Evolutionary conservation across 2,888 invertebrate species (phyloP).

Genomic region (Synergus itoensis): DNA sequence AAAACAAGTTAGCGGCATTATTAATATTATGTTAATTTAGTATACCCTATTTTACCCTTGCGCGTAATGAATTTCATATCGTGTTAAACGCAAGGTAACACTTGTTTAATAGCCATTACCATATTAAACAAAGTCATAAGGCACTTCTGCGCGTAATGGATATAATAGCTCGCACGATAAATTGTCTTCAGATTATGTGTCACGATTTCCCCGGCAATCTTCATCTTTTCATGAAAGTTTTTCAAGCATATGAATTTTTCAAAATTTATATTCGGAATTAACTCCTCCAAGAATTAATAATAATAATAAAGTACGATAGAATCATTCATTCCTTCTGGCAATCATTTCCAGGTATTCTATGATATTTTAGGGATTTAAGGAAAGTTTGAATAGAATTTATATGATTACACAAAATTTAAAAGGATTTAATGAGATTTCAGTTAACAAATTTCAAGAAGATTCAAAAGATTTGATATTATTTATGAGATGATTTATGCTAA

Average conservation of each 20-base stretch:
- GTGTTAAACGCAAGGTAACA: conserved; percentile 18
- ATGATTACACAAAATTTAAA: too few relatives aligned
- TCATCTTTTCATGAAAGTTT: neutral
- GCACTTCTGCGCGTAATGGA: neutral
- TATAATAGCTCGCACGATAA: neutral
- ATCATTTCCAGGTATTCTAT: too few relatives aligned
- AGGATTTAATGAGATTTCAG: too few relatives aligned
- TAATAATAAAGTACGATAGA: too few relatives aligned
- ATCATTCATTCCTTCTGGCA: too few relatives aligned
- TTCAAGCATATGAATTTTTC: neutral
- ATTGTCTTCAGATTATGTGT: neutral
- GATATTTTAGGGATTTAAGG: too few relatives aligned
- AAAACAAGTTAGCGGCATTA: conserved; percentile 28
- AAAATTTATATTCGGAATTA: too few relatives aligned
- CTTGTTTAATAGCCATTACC: conserved; percentile 28
- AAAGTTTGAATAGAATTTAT: too few relatives aligned
- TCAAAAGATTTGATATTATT: too few relatives aligned
- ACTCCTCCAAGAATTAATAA: too few relatives aligned
- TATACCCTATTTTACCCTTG: neutral
- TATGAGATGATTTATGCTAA: neutral
- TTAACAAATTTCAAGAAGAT: too few relatives aligned
- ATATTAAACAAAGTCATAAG: conserved; percentile 21
- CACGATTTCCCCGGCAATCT: neutral
- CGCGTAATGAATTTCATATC: conserved; percentile 30
- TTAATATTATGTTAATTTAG: conserved; percentile 34